Base-by-base conservation (phyloP, 2,888 invertebrate genomes). In the Acronicta leporina region DNA sequence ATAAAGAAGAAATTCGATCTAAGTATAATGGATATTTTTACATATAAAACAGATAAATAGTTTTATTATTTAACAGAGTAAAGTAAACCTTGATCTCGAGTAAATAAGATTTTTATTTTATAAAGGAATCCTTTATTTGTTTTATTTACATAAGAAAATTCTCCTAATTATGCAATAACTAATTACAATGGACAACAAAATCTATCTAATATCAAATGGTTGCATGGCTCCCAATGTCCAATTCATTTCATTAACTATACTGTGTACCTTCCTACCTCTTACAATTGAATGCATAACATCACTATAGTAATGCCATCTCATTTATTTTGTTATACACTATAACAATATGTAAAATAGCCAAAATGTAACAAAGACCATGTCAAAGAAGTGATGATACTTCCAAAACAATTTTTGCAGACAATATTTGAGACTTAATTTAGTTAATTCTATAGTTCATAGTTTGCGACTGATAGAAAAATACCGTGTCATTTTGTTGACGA, bases 91-190 rank as follows among this genome's bases (percentile, higher is more conserved):
- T 63, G 50, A 50, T 50, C 48, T 65, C 58, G 43, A 50, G 43
- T 30, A 85, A 88, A 89, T 88, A 85, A 83, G 82, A 78, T 69
- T 45, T 70, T 72, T 70, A 40, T 54, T 63, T 75, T 89, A 90
- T 90, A 92, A 92, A 91, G 90, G 86, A 90, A 87, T 87, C 87
- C 88, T 93, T 92, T 92, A 92, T 92, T 92, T 85, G 83, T 89
- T 87, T 88, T 93, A 93, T 94, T 92, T 94, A 93, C 94, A 93
- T 92, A 92, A 88, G 91, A 92, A 90, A 91, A 92, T 92, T 92
- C 92, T 87, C 90, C 92, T 92, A 92, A 89, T 90, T 88, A 90
- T 82, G 88, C 83, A 86, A 85, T 87, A 87, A 90, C 92, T 92
- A 92, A 91, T 91, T 91, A 92, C 92, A 92, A 87, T 86, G 86